Evolutionary conservation across 2,888 invertebrate species (phyloP).

Genomic region (Amaurobius ferox): DNA sequence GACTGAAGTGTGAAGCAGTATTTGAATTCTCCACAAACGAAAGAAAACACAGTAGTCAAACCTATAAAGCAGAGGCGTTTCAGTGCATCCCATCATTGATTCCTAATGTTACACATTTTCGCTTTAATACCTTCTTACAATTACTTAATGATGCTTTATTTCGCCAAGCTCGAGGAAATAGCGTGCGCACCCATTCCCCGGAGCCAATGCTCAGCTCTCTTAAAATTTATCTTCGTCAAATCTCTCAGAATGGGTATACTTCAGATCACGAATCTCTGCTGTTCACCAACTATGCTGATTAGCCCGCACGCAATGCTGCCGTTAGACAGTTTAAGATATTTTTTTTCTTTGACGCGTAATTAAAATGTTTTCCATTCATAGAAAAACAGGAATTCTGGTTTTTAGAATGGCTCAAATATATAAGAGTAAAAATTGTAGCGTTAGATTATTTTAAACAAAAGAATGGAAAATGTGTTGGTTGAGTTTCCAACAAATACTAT

Average conservation of each 20-base stretch:
- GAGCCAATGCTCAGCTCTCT: constrained; percentile 34
- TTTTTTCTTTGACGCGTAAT: constrained; percentile 42
- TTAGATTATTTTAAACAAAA: no score
- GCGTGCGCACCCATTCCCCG: constrained; percentile 51
- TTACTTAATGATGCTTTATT: constrained; percentile 59
- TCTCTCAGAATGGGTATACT: constrained; percentile 49
- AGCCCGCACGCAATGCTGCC: constrained; percentile 46
- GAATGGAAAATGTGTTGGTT: no score
- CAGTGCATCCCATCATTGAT: constrained; percentile 50
- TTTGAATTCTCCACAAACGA: not conserved
- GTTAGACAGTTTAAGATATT: constrained; percentile 28
- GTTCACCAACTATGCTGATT: constrained; percentile 58
- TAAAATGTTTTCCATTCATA: constrained; percentile 27
- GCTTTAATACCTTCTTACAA: constrained; percentile 66
- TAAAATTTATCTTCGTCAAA: constrained; percentile 68
- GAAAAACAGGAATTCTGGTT: no score
- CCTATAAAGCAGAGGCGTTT: constrained; percentile 43
- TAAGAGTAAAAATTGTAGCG: no score
- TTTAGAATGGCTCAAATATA: no score
- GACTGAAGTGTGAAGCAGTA: no score
- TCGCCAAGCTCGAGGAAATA: constrained; percentile 48
- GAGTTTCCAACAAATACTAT: no score
- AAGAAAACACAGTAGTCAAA: constrained; percentile 36
- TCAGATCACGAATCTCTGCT: constrained; percentile 53
- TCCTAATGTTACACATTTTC: constrained; percentile 64